These are phyloP conservation scores for Plestiodon gilberti DNA, from an alignment of 2,113 vertebrate species.

Conservation along the genomic window DNA sequence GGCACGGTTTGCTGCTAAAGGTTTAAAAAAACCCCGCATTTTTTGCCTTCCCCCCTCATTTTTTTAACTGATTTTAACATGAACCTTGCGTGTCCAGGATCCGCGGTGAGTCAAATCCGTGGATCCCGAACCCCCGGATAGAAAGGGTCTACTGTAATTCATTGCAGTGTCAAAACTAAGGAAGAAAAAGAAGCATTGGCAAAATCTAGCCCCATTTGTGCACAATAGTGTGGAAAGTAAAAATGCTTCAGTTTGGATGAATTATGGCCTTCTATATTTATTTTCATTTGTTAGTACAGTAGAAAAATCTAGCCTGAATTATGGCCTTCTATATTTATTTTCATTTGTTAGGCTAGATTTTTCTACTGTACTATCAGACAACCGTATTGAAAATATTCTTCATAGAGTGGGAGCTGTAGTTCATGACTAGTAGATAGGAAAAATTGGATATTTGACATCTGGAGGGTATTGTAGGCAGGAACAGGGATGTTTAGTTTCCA, in stretches of 20 bases:
- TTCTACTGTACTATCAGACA: background rate
- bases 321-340: background rate
- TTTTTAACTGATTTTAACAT: no score
- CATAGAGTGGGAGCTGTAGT: background rate
- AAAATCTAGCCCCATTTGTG: background rate
- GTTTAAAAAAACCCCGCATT: no score
- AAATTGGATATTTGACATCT: constrained; percentile 11
- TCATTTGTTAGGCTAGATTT: background rate
- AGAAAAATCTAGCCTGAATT: no score
- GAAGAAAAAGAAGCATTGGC: background rate
- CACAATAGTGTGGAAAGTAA: background rate
- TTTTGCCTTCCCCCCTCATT: no score
- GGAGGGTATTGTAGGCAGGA: background rate
- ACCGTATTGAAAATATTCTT: constrained; percentile 8
- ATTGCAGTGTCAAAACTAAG: background rate
- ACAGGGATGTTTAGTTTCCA: background rate
- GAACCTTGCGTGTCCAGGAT: no score
- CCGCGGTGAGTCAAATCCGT: no score
- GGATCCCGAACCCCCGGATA: no score
- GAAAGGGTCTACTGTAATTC: no score
- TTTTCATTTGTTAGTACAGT: background rate
- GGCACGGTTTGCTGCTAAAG: no score
- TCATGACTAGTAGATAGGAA: background rate
- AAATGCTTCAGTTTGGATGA: background rate
- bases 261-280: background rate